Percentiles rank a stretch among this genome's conserved stretches.
These are phyloP conservation scores for Mormyrops boulengeri DNA, from an alignment of 2,797 vertebrate species.

Conservation along the genomic window DNA sequence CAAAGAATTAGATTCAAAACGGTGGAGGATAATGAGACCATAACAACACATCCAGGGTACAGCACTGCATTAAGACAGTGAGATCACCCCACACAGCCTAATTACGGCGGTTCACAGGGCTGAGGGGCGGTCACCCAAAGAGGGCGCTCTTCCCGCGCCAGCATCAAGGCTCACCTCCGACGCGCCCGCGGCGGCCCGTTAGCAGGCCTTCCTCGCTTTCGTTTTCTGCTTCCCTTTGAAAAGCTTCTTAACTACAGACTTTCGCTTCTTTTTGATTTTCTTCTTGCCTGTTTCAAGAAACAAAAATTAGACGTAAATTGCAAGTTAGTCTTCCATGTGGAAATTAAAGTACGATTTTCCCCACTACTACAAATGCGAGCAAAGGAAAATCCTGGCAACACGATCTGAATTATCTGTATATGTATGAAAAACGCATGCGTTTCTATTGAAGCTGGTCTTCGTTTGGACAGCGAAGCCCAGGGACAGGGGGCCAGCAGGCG, in stretches of 20 bases:
- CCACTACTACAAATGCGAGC: background rate
- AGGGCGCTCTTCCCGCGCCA: background rate
- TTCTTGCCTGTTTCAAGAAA: slow-evolving; percentile 51
- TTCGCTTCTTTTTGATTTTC: slow-evolving; percentile 58
- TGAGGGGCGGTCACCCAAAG: background rate
- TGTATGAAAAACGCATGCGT: background rate
- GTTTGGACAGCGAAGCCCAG: background rate
- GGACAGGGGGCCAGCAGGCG: background rate
- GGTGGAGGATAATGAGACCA: background rate
- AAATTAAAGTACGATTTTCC: background rate
- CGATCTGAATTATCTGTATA: background rate
- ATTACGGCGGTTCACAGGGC: background rate
- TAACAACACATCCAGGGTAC: background rate
- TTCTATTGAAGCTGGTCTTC: background rate
- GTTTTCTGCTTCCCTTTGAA: slow-evolving; percentile 63
- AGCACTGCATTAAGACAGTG: background rate
- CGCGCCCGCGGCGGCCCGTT: background rate
- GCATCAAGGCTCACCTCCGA: background rate
- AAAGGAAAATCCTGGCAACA: background rate
- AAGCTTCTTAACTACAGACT: slow-evolving; percentile 62
- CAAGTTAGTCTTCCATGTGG: background rate
- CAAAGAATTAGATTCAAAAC: background rate
- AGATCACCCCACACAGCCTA: background rate
- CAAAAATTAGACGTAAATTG: background rate
- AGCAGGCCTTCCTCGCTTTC: background rate